Conservation (phyloP, 1,140 invertebrate species). For the Phocides pigmalion region DNA sequence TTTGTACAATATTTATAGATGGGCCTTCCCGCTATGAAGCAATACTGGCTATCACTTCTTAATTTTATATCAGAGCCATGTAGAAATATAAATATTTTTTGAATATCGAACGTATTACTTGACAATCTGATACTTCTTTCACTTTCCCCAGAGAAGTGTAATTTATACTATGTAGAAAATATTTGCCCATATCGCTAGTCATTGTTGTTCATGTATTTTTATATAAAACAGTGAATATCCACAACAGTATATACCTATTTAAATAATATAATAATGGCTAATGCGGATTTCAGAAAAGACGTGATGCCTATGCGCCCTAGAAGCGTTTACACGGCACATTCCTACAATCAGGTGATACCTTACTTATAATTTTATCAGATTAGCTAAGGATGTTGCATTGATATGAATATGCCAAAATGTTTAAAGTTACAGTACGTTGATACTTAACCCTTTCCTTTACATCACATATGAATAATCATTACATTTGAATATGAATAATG, state of each 20-base stretch:
- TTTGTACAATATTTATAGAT: too few relatives aligned
- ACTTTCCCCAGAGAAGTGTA: conserved; percentile 56
- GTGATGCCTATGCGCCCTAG: conserved; percentile 75
- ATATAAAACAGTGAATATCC: conserved; percentile 63
- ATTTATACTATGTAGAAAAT: conserved; percentile 73
- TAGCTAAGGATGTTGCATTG: too few relatives aligned
- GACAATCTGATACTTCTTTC: conserved; percentile 61
- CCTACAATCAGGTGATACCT: conserved; percentile 76
- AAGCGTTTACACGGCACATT: conserved; percentile 80
- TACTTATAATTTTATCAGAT: too few relatives aligned
- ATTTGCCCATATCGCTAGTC: conserved; percentile 64
- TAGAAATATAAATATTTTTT: conserved; percentile 52
- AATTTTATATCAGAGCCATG: conserved; percentile 22
- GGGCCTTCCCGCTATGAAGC: too few relatives aligned
- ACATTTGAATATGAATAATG: too few relatives aligned
- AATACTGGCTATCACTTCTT: conserved; percentile 7
- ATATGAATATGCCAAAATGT: too few relatives aligned
- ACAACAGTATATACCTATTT: conserved; percentile 57
- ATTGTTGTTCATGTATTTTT: conserved; percentile 71
- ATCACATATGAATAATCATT: too few relatives aligned
- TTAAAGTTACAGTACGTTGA: too few relatives aligned
- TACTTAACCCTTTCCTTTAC: too few relatives aligned
- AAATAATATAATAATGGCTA: conserved; percentile 71
- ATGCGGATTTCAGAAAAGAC: conserved; percentile 76
- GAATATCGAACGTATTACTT: conserved; percentile 57